Conservation (phyloP, 2,888 invertebrate genomes). For the Schizaphis graminum region DNA sequence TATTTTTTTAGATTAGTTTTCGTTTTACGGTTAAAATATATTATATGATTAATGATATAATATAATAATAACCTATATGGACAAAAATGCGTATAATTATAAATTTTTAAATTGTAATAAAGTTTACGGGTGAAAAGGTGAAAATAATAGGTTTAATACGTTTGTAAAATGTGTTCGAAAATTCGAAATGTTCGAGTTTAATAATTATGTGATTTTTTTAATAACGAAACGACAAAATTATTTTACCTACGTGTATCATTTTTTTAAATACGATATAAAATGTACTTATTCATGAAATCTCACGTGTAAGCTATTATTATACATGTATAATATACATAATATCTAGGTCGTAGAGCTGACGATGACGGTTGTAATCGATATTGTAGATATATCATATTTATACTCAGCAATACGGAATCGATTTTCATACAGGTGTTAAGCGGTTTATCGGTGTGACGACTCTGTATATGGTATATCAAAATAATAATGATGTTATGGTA, state of each 20-base stretch:
- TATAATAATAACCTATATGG: background rate
- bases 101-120: background rate
- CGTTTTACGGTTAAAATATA: no score
- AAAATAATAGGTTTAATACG: background rate
- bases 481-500: slow-evolving; percentile 56
- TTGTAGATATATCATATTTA: background rate
- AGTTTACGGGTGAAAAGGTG: background rate
- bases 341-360: slow-evolving; percentile 16
- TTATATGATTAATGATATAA: background rate
- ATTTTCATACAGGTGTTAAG: slow-evolving; percentile 51
- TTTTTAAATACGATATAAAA: background rate
- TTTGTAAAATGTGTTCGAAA: background rate
- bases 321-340: background rate
- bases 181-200: background rate
- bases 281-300: slow-evolving; percentile 9
- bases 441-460: slow-evolving; percentile 51
- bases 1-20: no score
- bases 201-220: background rate
- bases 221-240: background rate
- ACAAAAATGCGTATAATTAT: background rate
- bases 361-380: slow-evolving; percentile 28
- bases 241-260: background rate
- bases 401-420: slow-evolving; percentile 34
- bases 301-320: background rate
- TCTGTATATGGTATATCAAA: slow-evolving; percentile 10